Percentiles rank a stretch among this genome's conserved stretches.
phyloP scores from a whole-genome alignment of 2,888 invertebrate genomes.

The Mylabris sibirica region DNA sequence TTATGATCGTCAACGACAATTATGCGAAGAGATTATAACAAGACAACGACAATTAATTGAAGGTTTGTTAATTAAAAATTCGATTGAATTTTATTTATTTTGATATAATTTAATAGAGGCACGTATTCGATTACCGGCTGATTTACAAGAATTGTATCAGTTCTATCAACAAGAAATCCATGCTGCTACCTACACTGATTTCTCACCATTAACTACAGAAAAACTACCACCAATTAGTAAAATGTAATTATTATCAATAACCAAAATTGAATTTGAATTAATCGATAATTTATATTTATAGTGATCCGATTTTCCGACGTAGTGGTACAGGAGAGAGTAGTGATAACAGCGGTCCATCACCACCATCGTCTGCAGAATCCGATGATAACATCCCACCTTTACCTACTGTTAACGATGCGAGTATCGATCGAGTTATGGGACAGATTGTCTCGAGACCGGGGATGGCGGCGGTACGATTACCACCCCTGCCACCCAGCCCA shows the following conservation, averaged over 20 bases:
- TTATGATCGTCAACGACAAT: conserved; percentile 82
- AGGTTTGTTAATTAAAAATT: conserved; percentile 64
- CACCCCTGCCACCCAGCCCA: conserved; percentile 58
- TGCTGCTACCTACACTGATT: conserved; percentile 77
- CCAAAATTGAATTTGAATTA: neutral
- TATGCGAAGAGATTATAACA: conserved; percentile 92
- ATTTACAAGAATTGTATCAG: conserved; percentile 80
- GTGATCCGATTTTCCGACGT: conserved; percentile 56
- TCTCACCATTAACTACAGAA: conserved; percentile 66
- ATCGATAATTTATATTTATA: conserved; percentile 46
- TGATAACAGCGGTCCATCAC: conserved; percentile 51
- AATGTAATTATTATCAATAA: conserved; percentile 65
- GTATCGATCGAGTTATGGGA: conserved; percentile 59
- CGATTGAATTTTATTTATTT: conserved; percentile 2
- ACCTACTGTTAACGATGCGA: conserved; percentile 49
- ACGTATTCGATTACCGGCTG: conserved; percentile 74
- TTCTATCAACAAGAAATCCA: conserved; percentile 89
- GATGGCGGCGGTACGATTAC: conserved; percentile 52
- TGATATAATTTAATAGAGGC: conserved; percentile 65
- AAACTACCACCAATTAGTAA: conserved; percentile 72
- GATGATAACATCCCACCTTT: conserved; percentile 48
- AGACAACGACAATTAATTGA: conserved; percentile 86
- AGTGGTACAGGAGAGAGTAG: conserved; percentile 49
- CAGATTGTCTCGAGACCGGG: conserved; percentile 57
- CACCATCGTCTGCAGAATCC: conserved; percentile 59